Base-by-base conservation (phyloP, 30 jellyfish, hydroid and myxozoan species). In the Aurelia sp. region DNA sequence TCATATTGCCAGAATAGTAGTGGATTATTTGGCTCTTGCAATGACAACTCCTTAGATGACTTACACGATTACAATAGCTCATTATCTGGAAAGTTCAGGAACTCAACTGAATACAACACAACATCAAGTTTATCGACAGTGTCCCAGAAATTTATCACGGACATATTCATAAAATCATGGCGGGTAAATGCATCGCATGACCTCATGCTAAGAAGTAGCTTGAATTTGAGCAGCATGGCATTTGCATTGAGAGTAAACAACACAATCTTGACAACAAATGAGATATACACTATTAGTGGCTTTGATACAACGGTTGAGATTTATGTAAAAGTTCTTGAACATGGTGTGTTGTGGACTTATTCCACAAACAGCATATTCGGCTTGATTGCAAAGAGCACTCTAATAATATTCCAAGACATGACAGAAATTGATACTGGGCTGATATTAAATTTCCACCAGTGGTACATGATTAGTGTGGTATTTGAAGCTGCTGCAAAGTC, bases 1-100 rank as follows among this genome's bases (percentile, higher is more conserved):
- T 22, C 80, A 3, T 66, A n/a, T 71, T 84, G 93, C 76, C 33
- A 11, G 55, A 84, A 74, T 35, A 72, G 87, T 69, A 84, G 77
- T 50, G 93, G 93, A 6, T 40, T 84, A 10, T 73, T 58, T 62
- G 93, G 93, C 33, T 73, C 93, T 0, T 84, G 93, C 41, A 66
- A 84, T 48, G 40, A 74, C 19, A 18, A 48, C 50, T 11, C 81
- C 2, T 21, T 62, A n/a, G 88, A 84, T 68, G 84, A 81, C 35
- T 58, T 81, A 30, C 30, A 68, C 47, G 78, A 82, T 23, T 27
- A 20, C 74, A 82, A 57, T 4, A 55, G 79, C 50, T 41, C 91
- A 3, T 18, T 69, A 6, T 41, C 60, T 11, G 76, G 83, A 53
- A 27, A 71, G 4, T 83, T 62, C 19, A 40, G 74, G 48, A 44